Evolutionary conservation across 2,888 invertebrate genomes (phyloP).

Genomic region (Asteroscopus sphinx): DNA sequence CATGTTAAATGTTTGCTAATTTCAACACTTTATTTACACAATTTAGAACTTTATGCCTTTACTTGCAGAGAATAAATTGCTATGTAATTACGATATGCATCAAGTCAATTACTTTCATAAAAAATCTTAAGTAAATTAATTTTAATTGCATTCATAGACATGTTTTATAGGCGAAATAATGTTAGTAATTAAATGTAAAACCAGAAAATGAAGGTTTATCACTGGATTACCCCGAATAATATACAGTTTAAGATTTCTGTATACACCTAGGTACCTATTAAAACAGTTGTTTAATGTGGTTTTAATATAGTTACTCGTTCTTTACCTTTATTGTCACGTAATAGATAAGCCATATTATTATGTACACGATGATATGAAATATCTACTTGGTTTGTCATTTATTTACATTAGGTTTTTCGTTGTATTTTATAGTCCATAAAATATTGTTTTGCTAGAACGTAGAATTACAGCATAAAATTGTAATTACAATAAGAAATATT

Average conservation of each 20-base stretch:
- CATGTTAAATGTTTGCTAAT: not conserved
- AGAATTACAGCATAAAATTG: no score
- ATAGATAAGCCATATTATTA: constrained; percentile 1
- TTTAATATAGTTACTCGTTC: not conserved
- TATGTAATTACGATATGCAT: constrained; percentile 9
- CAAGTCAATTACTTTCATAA: constrained; percentile 20
- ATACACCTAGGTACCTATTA: no score
- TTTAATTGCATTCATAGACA: constrained; percentile 13
- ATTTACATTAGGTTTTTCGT: not conserved
- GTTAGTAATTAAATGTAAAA: constrained; percentile 1
- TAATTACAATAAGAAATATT: no score
- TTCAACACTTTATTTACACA: not conserved
- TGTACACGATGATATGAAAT: constrained; percentile 14
- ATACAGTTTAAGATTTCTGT: not conserved
- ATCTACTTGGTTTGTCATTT: constrained; percentile 1
- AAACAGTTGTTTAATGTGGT: no score
- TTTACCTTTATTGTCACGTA: not conserved
- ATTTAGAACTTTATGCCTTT: constrained; percentile 4
- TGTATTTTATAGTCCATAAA: no score
- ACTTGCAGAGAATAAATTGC: not conserved
- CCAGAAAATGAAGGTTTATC: constrained; percentile 4
- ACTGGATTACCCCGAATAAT: constrained; percentile 19
- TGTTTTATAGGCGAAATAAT: constrained; percentile 4
- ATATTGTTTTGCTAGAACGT: no score
- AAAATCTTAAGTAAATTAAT: constrained; percentile 14